Percentiles rank a stretch among this genome's conserved stretches.
Evolutionary conservation across 2,797 vertebrate species (phyloP).

Genomic region (Hipposideros larvatus): DNA sequence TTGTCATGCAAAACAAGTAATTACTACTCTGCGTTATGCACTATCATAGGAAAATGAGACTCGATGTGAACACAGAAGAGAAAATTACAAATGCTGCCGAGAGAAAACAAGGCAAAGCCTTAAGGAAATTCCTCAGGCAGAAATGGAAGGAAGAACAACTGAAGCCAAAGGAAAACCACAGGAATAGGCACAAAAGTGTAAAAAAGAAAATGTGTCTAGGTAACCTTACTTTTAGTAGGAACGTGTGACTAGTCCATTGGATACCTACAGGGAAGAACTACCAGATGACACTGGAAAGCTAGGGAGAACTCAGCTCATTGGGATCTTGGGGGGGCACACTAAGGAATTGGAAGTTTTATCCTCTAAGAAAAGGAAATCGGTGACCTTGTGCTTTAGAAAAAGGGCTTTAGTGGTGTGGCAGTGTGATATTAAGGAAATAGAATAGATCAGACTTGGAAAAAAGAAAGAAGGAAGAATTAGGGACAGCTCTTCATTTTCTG

Average conservation of each 20-base stretch:
- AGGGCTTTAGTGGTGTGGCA: neutral
- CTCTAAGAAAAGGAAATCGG: neutral
- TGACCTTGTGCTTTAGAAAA: neutral
- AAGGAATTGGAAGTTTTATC: neutral
- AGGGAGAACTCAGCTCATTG: neutral
- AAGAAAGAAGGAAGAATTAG: neutral
- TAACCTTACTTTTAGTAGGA: neutral
- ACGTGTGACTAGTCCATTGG: neutral
- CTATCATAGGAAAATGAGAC: neutral
- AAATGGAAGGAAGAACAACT: neutral
- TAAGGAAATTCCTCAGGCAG: neutral
- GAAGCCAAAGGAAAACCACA: neutral
- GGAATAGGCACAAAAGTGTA: neutral
- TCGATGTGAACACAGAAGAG: neutral
- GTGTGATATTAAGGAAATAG: neutral
- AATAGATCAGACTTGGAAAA: neutral
- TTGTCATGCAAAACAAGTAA: neutral
- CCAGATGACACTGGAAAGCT: neutral
- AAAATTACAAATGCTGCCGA: neutral
- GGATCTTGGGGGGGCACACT: neutral
- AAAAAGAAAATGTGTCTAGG: neutral
- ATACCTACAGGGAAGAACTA: neutral
- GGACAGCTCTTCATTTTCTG: neutral
- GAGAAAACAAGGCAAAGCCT: constrained; percentile 9
- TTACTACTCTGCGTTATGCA: neutral